Base-by-base conservation (phyloP, 2,113 vertebrate genomes). In the Ptilonorhynchus violaceus region DNA sequence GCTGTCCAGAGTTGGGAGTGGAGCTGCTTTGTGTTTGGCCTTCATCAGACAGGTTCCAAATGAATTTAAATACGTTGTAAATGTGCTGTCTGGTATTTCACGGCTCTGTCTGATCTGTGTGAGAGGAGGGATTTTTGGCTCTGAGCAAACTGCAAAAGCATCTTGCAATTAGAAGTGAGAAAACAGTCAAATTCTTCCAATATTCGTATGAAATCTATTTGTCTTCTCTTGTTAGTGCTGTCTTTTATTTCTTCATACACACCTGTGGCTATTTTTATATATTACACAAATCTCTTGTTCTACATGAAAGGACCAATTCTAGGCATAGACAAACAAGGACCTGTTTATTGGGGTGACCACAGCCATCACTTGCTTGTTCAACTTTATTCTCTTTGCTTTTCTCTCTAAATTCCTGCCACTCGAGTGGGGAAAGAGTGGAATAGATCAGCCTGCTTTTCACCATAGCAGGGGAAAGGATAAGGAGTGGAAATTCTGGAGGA, bases 51-150 rank as follows among this genome's bases (percentile, higher is more conserved):
- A 37, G 35, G 67, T 64, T 88, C 85, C 52, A 47, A 88, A 52
- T 63, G 79, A 89, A 96, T 96, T 96, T 69, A 74, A 97, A 91
- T 82, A 63, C 58, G 42, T 75, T 63, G 55, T 79, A 91, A 83
- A 74, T 22, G 20, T 53, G 60, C 83, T 78, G 56, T 44, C 53
- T 93, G 69, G 44, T 35, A 24, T 80, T 87, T 84, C 63, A 2
- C 56, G 31, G 39, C 24, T 79, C 81, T 94, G 30, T 87, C 90
- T 96, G 86, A 87, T 78, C 25, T 9, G 13, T 35, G 47, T 56
- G 63, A 93, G 84, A 52, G 64, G 28, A 72, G 60, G 73, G 69
- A 58, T 39, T 86, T 72, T 73, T 91, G 59, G 53, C 74, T 92
- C 31, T 62, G 22, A 14, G 42, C 41, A 53, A 89, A 88, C 15